phyloP scores from a whole-genome alignment of 2,113 vertebrate genomes.

The Riparia riparia region DNA sequence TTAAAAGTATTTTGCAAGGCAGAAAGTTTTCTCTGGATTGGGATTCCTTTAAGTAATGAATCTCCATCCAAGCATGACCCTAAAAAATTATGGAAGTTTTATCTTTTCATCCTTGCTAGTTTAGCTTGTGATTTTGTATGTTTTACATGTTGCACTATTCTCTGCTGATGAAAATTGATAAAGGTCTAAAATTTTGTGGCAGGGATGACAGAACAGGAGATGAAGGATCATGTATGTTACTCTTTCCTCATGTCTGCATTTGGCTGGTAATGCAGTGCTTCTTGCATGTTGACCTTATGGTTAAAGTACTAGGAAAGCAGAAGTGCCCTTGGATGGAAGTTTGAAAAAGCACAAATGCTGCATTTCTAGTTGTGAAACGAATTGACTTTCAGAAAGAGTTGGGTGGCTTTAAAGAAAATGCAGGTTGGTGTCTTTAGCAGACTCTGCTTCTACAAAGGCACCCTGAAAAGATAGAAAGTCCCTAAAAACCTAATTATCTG shows the following conservation, averaged over 20 bases:
- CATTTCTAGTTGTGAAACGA: neutral
- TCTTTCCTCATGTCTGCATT: neutral
- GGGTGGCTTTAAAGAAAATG: conserved; percentile 32
- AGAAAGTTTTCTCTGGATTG: neutral
- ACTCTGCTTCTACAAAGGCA: neutral
- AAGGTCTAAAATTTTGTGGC: neutral
- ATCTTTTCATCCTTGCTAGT: neutral
- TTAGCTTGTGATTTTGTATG: neutral
- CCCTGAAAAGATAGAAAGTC: neutral
- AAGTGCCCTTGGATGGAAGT: neutral
- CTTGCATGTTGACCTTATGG: neutral
- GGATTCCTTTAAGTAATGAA: neutral
- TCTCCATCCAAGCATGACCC: neutral
- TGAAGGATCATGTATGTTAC: neutral
- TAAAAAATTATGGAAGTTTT: neutral
- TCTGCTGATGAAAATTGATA: neutral
- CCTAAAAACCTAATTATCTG: conserved; percentile 34
- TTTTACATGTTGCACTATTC: neutral
- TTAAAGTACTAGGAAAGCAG: neutral
- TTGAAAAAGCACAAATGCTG: neutral
- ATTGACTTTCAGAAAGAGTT: neutral
- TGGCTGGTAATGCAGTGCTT: neutral
- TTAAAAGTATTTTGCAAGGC: neutral
- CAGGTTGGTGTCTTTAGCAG: neutral
- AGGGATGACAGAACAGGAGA: neutral